These are phyloP conservation scores for Luperina nickerlii DNA, from an alignment of 2,888 invertebrate species.

Conservation along the genomic window DNA sequence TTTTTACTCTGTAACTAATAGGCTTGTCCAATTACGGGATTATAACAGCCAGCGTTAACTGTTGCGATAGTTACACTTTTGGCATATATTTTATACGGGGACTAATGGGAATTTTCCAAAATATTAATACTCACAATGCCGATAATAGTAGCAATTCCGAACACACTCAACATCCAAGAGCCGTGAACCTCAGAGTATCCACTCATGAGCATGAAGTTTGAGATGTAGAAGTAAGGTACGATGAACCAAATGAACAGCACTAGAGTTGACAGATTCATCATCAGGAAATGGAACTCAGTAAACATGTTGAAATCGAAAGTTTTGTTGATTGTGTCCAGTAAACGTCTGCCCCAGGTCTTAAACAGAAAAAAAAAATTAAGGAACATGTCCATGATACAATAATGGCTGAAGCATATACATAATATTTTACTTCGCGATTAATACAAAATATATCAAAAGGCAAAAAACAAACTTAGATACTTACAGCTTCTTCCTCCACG, in stretches of 20 bases:
- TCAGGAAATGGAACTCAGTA: constrained; percentile 94
- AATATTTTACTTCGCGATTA: neutral
- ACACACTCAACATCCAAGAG: constrained; percentile 95
- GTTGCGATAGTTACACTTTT: neutral
- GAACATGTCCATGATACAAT: neutral
- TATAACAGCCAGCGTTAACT: neutral
- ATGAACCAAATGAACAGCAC: constrained; percentile 98
- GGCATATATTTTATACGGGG: neutral
- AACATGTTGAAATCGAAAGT: constrained; percentile 96
- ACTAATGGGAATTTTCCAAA: neutral
- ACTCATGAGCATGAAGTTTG: constrained; percentile 92
- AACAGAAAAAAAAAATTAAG: constrained; percentile 68
- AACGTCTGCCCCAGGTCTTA: constrained; percentile 93
- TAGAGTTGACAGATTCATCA: constrained; percentile 97
- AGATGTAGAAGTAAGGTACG: constrained; percentile 98
- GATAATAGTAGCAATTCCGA: constrained; percentile 96
- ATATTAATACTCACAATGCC: constrained; percentile 93
- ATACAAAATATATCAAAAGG: neutral
- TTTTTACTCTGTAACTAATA: neutral
- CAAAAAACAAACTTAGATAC: constrained; percentile 53
- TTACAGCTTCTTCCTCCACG: constrained; percentile 93
- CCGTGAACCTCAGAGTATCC: constrained; percentile 92
- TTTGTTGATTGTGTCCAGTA: constrained; percentile 92
- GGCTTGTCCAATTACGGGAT: neutral
- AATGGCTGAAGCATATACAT: neutral